Percentiles rank a stretch among this genome's conserved stretches.
These are phyloP conservation scores for Poeciliopsis paucimaculata DNA, from an alignment of 2,797 vertebrate species.

Conservation along the genomic window DNA sequence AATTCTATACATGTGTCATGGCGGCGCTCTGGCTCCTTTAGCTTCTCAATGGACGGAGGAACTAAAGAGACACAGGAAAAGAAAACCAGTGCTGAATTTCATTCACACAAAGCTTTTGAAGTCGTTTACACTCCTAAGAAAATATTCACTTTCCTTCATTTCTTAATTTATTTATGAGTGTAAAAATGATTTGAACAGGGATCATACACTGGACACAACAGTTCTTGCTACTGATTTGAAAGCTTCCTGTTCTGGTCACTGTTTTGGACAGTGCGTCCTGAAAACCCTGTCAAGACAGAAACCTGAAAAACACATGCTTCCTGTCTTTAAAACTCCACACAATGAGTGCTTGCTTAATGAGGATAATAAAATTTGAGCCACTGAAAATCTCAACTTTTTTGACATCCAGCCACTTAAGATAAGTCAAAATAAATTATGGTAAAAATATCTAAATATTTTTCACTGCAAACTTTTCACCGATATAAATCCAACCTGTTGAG, in stretches of 20 bases:
- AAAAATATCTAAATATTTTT: neutral
- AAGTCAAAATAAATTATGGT: neutral
- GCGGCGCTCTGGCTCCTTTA: slow-evolving; percentile 88
- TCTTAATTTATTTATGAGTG: neutral
- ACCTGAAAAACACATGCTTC: neutral
- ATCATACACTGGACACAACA: neutral
- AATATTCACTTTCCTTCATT: neutral
- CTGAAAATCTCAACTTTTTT: neutral
- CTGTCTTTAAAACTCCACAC: neutral
- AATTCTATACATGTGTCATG: slow-evolving; percentile 96
- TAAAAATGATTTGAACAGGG: neutral
- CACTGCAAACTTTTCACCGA: neutral
- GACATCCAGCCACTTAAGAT: neutral
- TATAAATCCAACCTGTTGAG: neutral
- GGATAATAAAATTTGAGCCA: neutral
- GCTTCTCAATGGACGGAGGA: slow-evolving; percentile 87
- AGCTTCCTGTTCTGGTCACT: neutral
- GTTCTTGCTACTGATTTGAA: neutral
- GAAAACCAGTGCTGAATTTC: neutral
- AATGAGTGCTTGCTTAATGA: neutral
- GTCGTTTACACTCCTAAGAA: neutral
- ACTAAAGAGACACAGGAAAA: slow-evolving; percentile 71
- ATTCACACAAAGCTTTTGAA: neutral
- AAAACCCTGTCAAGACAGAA: neutral
- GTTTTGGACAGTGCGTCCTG: neutral